These are phyloP conservation scores for Sinocyclocheilus grahami DNA, from an alignment of 2,113 vertebrate species.

Conservation along the genomic window DNA sequence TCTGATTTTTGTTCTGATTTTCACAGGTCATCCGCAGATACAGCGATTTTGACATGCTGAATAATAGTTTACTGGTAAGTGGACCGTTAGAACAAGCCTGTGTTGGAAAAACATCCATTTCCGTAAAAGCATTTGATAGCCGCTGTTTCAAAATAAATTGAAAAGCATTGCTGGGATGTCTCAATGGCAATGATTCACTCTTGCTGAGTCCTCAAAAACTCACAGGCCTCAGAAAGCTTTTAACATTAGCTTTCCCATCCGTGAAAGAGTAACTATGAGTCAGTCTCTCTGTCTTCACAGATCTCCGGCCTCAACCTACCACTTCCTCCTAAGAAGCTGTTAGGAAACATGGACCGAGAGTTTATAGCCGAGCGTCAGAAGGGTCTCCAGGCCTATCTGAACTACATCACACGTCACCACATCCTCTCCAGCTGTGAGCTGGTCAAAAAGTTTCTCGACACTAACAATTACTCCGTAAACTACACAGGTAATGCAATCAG, in stretches of 20 bases:
- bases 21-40: conserved; percentile 94
- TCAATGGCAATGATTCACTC: neutral
- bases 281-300: conserved; percentile 66
- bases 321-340: conserved; percentile 95
- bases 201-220: conserved; percentile 57
- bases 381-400: conserved; percentile 92
- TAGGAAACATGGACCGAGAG: conserved; percentile 97
- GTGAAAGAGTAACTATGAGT: neutral
- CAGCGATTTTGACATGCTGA: conserved; percentile 96
- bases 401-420: conserved; percentile 90
- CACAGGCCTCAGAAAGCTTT: conserved; percentile 36
- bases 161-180: neutral
- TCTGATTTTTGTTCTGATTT: neutral
- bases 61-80: conserved; percentile 93
- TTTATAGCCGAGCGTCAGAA: conserved; percentile 96
- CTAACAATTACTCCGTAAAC: conserved; percentile 92
- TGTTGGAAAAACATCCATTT: neutral
- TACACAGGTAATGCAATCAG: conserved; percentile 46
- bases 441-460: conserved; percentile 95
- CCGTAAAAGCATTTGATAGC: neutral
- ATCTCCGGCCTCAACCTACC: conserved; percentile 89
- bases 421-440: conserved; percentile 86
- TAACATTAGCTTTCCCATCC: conserved; percentile 52
- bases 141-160: neutral
- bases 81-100: conserved; percentile 37